phyloP scores from a whole-genome alignment of 2,113 vertebrate genomes.

The Regulus satrapa region DNA sequence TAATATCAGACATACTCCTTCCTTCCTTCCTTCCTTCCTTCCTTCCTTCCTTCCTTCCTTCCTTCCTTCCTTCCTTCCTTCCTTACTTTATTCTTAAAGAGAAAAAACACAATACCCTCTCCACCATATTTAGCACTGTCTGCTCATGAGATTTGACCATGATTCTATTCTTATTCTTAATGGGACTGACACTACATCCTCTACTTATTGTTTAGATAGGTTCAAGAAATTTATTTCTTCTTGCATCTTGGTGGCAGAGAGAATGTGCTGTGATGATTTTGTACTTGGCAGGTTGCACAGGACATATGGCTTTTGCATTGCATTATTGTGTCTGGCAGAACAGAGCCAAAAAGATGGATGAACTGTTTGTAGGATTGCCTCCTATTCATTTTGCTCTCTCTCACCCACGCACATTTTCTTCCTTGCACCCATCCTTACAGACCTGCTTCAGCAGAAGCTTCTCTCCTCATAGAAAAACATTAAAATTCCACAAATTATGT shows the following conservation, averaged over 20 bases:
- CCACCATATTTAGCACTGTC: neutral
- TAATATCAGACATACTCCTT: neutral
- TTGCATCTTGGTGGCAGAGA: neutral
- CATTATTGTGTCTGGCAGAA: neutral
- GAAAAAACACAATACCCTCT: neutral
- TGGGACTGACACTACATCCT: neutral
- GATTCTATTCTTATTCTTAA: slow-evolving; percentile 8
- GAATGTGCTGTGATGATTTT: neutral
- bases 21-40: neutral
- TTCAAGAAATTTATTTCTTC: neutral
- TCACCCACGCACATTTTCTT: neutral
- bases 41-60: neutral
- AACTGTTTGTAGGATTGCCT: slow-evolving; percentile 40
- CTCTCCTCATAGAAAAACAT: neutral
- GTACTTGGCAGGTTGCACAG: neutral
- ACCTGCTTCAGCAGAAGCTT: neutral
- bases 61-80: too few relatives aligned
- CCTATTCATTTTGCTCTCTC: slow-evolving; percentile 1
- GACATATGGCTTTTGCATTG: neutral
- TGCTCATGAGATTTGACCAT: neutral
- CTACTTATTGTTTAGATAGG: neutral
- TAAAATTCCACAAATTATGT: neutral
- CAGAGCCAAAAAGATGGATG: slow-evolving; percentile 38
- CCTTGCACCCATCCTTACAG: neutral
- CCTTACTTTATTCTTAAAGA: neutral